These are phyloP conservation scores for Syritta pipiens DNA, from an alignment of 2,888 invertebrate genomes.

Conservation along the genomic window DNA sequence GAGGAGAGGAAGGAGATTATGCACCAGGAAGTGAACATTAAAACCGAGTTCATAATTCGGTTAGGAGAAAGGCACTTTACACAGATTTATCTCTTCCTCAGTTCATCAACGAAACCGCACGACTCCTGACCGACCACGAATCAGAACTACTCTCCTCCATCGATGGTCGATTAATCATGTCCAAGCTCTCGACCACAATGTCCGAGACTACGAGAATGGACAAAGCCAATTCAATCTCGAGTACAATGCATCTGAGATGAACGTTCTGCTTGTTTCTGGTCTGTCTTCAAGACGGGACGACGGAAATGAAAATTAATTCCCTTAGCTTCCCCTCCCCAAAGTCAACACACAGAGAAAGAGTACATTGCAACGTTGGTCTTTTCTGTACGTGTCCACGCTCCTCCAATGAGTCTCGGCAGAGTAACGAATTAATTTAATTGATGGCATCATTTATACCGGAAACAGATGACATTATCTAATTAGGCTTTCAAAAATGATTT, in stretches of 20 bases:
- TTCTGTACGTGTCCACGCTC: background rate
- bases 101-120: background rate
- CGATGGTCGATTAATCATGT: constrained; percentile 53
- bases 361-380: background rate
- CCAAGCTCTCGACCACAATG: constrained; percentile 1
- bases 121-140: background rate
- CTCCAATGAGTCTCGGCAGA: constrained; percentile 35
- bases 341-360: constrained; percentile 21
- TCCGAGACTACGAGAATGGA: background rate
- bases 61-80: too few species aligned
- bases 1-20: background rate
- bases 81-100: too few species aligned
- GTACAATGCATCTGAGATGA: constrained; percentile 12
- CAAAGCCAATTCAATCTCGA: constrained; percentile 38
- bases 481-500: constrained; percentile 70
- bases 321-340: constrained; percentile 32
- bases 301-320: constrained; percentile 64
- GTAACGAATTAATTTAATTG: constrained; percentile 69
- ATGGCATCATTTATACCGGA: constrained; percentile 67
- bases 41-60: too few species aligned
- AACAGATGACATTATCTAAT: constrained; percentile 72
- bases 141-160: background rate
- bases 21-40: too few species aligned
- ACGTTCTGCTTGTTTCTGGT: constrained; percentile 9
- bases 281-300: too few species aligned